Evolutionary conservation across 2,888 invertebrate genomes (phyloP), one percentile per base, ranked within the genome.

Genomic region (Cybosia mesomella): DNA sequence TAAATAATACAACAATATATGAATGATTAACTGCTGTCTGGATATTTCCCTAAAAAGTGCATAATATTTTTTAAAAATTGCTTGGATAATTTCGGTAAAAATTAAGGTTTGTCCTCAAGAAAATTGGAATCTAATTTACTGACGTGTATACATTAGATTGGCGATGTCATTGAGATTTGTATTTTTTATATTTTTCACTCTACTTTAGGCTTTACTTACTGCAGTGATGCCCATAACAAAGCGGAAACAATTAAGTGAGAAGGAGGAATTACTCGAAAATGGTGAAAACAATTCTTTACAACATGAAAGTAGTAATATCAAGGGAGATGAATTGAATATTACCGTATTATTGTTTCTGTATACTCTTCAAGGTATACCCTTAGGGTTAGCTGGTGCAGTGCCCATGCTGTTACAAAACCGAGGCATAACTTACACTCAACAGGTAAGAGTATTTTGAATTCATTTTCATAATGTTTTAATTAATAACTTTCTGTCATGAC

Each of bases 401-500:
- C 99, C 99, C 0, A 98, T 99, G 97, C 96, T 99, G 66, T 95
- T 99, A 67, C 98, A 98, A 88, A 98, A 98, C 89, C 96, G 98
- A 67, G 98, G 98, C 68, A 98, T 98, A 66, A 98, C 98, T 73
- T 99, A 99, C 89, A 98, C 97, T 80, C 98, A 99, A 89, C 99
- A 99, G 95, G 97, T 93, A 86, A 77, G 71, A 54, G 36, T 58
- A 54, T 43, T 63, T 54, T 36, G 8, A 63, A 28, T 58, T 5
- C 10, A 15, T 13, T 53, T 49, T 53, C 0, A 21, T 62, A 10
- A 8, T 10, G 39, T 22, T 10, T 60, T 24, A 2, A 13, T n/a
- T 43, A n/a, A 28, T n/a, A 28, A 21, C 49, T 15, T 39, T 59
- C 15, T 36, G 15, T 18, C 13, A 22, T 28, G 61, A 61, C 49